These are phyloP conservation scores for Ramphastos sulfuratus DNA, from an alignment of 2,113 vertebrate species.

Conservation along the genomic window DNA sequence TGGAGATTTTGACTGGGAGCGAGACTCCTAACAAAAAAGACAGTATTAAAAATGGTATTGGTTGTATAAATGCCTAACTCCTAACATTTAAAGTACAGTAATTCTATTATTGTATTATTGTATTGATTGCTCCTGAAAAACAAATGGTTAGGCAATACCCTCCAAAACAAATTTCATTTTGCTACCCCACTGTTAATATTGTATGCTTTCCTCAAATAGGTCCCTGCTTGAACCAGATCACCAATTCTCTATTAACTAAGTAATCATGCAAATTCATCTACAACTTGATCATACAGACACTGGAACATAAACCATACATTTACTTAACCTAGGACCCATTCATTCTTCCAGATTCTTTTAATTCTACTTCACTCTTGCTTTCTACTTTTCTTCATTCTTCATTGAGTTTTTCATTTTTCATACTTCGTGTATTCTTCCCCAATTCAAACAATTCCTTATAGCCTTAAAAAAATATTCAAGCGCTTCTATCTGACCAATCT, in stretches of 20 bases:
- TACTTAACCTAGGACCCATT: slow-evolving; percentile 99
- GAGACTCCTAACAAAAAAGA: slow-evolving; percentile 90
- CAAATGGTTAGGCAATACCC: slow-evolving; percentile 83
- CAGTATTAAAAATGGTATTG: slow-evolving; percentile 84
- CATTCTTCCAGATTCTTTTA: slow-evolving; percentile 99
- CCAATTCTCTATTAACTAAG: slow-evolving; percentile 86
- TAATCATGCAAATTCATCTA: slow-evolving; percentile 92
- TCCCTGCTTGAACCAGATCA: slow-evolving; percentile 87
- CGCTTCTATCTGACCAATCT: slow-evolving; percentile 97
- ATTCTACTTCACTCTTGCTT: slow-evolving; percentile 98
- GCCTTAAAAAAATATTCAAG: slow-evolving; percentile 93
- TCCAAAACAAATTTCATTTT: slow-evolving; percentile 82
- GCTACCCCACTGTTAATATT: slow-evolving; percentile 83
- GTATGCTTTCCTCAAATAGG: slow-evolving; percentile 80
- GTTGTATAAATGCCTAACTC: slow-evolving; percentile 82
- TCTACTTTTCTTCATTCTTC: slow-evolving; percentile 99
- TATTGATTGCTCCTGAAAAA: slow-evolving; percentile 86
- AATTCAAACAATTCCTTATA: slow-evolving; percentile 95
- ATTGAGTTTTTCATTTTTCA: slow-evolving; percentile 94
- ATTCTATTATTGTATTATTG: slow-evolving; percentile 66
- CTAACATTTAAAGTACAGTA: slow-evolving; percentile 80
- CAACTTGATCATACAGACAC: slow-evolving; percentile 91
- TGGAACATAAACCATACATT: slow-evolving; percentile 96
- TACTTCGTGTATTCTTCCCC: slow-evolving; percentile 93
- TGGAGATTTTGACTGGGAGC: slow-evolving; percentile 92